These are phyloP conservation scores for Platycnemis pennipes DNA, from an alignment of 2,888 invertebrate genomes.

Conservation along the genomic window DNA sequence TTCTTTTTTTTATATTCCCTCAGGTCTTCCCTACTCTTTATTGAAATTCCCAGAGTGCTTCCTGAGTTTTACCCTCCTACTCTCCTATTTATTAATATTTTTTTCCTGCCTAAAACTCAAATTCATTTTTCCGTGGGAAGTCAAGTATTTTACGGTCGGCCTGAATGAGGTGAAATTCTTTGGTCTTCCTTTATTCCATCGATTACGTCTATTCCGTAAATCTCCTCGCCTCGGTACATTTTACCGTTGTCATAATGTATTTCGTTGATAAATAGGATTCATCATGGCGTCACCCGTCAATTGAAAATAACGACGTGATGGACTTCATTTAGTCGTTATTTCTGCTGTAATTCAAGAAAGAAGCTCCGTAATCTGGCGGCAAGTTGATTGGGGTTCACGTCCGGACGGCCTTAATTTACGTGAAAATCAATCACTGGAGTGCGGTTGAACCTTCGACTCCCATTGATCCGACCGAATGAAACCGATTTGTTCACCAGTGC, in stretches of 20 bases:
- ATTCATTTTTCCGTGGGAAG: not conserved
- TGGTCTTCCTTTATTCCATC: not conserved
- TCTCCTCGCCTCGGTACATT: not conserved
- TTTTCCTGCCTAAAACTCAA: not conserved
- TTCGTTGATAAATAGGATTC: not conserved
- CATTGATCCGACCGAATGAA: not conserved
- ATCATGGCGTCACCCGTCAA: not conserved
- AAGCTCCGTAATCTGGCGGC: not conserved
- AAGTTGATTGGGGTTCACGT: not conserved
- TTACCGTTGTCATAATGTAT: not conserved
- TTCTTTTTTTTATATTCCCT: slow-evolving; percentile 14
- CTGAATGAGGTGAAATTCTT: not conserved
- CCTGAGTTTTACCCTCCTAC: not conserved
- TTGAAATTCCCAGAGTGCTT: not conserved
- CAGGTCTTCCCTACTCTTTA: not conserved
- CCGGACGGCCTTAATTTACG: not conserved
- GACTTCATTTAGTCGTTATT: not conserved
- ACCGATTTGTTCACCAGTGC: not conserved
- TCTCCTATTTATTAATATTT: not conserved
- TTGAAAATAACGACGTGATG: too few relatives aligned
- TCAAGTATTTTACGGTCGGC: not conserved
- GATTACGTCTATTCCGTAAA: not conserved
- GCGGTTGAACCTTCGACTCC: not conserved
- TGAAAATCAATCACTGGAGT: not conserved
- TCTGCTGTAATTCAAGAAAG: not conserved